phyloP scores from a whole-genome alignment of 2,888 invertebrate species.

The Mesorhabditis belari region DNA sequence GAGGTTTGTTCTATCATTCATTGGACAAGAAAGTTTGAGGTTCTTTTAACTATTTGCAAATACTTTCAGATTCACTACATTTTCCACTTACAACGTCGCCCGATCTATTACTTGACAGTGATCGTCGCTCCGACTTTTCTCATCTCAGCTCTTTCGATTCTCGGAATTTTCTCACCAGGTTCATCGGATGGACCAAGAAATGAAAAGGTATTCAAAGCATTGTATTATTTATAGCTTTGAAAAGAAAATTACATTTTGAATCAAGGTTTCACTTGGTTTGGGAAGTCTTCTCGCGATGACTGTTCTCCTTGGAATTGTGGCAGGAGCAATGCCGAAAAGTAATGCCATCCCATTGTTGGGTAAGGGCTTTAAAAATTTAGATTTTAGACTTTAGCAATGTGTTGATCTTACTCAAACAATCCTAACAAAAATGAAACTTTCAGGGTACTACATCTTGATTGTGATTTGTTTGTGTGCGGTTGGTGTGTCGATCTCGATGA shows the following conservation, averaged over 20 bases:
- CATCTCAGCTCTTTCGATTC: slow-evolving; percentile 45
- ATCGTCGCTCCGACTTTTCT: slow-evolving; percentile 50
- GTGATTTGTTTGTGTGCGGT: slow-evolving; percentile 44
- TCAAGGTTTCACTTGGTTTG: slow-evolving; percentile 42
- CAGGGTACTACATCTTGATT: slow-evolving; percentile 43
- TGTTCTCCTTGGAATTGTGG: slow-evolving; percentile 44
- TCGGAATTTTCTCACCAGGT: slow-evolving; percentile 49
- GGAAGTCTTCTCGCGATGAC: slow-evolving; percentile 43
- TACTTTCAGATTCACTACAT: slow-evolving; percentile 46
- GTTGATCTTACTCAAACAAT: neutral
- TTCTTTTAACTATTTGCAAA: neutral
- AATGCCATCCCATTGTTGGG: slow-evolving; percentile 45
- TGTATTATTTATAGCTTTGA: slow-evolving; percentile 2
- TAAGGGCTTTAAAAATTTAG: slow-evolving; percentile 1
- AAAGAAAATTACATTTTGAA: neutral
- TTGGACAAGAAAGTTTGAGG: slow-evolving; percentile 1
- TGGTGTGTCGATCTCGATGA: slow-evolving; percentile 43
- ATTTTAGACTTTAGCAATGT: neutral
- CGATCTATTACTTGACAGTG: slow-evolving; percentile 51
- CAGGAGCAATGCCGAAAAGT: slow-evolving; percentile 47
- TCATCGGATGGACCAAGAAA: slow-evolving; percentile 45
- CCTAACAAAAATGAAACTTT: neutral
- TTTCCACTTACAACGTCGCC: slow-evolving; percentile 42
- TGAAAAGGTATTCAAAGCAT: slow-evolving; percentile 29
- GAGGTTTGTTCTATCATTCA: slow-evolving; percentile 19